Base-by-base conservation (phyloP, 53 echinoderm and acorn worm genomes). In the Paelopatides confundens region DNA sequence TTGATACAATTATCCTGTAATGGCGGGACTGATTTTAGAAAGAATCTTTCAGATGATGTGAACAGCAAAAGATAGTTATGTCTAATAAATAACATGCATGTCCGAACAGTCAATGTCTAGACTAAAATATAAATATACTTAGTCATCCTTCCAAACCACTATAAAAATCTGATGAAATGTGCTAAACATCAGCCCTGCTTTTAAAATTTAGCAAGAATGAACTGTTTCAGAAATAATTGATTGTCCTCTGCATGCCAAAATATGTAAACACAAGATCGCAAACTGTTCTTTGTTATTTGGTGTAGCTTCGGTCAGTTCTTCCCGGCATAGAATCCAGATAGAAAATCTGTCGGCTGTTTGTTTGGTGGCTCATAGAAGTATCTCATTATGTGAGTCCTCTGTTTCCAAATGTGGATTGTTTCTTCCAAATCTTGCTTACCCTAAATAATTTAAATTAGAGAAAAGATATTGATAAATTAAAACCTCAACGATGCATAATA, bases 381-480 rank as follows among this genome's bases (percentile, higher is more conserved):
- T 26, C 94, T 74, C 98, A 98, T 95, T 34, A 98, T 49, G 82
- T 98, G 98, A 13, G 98, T 90, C 30, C 89, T 79, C 85, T 98
- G 98, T 53, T 98, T 98, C 98, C 98, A 98, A 8, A 98, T 90
- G 24, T 92, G 83, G 62, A 95, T 95, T 18, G 98, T 98, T 63
- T 98, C 98, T 46, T 98, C 95, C 26, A 98, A 76, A 33, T 98
- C 95, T 92, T 93, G 92, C 85, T 98, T 98, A 35, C 98, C 98
- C 98, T 98, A 79, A 1, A 52, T 85, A 40, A 21, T 11, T 0
- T 28, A 88, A 43, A 62, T 62, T 77, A 8, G 30, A n/a, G 65
- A 21, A 29, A 2, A 21, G 21, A 29, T 1, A 64, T 64, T 63
- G 64, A 18, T n/a, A 9, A 64, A 43, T 43, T 43, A 12, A 43